Base-by-base conservation (phyloP, 1,140 invertebrate genomes). In the Solen grandis region DNA sequence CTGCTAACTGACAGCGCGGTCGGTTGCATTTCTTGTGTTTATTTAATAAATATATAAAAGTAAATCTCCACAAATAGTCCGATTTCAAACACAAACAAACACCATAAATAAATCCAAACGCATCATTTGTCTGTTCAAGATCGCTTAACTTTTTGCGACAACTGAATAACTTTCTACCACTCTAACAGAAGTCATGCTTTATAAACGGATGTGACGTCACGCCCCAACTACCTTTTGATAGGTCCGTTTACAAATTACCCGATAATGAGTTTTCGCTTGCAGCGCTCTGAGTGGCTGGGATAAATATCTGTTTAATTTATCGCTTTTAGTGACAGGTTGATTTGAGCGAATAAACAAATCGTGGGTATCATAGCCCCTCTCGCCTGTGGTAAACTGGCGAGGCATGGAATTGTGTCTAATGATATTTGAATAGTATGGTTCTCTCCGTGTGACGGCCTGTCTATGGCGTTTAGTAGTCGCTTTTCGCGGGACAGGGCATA, bases 271-370 rank as follows among this genome's bases (percentile, higher is more conserved):
- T 69, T 59, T 25, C 25, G 36, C 52, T 55, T 38, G 63, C 50
- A n/a, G 65, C 35, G 65, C 66, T 69, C 63, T 69, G 63, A 78
- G 31, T 78, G 75, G 75, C 55, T 69, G 35, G 25, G 59, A 55
- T 60, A 69, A 69, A 78, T 78, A 78, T 78, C 75, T 60, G 75
- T 68, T 57, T 78, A 78, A 68, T 78, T 78, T 78, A 78, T 78
- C 75, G 41, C 0, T 69, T 68, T 41, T 55, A 66, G 52, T 78
- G 75, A 78, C 75, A 78, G 75, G 65, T 13, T 69, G 65, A 78
- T 68, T 60, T 33, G 52, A 38, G 27, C 29, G 62, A 27, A 46
- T 69, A 66, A 78, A 78, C 75, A 78, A 78, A 78, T 78, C 75
- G 60, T 52, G 25, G 65, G 50, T 33, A 68, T 60, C 14, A 29